Evolutionary conservation across 2,888 invertebrate species (phyloP), one percentile per base, ranked within the genome.

Genomic region (Parnassius smintheus): DNA sequence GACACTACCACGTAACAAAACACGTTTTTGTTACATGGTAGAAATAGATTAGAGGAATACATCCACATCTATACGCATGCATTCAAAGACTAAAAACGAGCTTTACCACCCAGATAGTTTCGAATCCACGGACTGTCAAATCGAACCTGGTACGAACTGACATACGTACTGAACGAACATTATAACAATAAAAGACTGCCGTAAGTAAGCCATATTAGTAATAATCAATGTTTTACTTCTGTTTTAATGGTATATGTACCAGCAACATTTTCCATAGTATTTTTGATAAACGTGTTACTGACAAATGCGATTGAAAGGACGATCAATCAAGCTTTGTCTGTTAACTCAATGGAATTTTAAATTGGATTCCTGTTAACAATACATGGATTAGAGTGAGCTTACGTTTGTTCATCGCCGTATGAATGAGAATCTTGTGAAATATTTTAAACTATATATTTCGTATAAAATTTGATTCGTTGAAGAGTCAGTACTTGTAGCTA

Each of bases 301-400:
- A 72, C 69, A 74, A 80, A 84, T 74, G 81, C 78, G 75, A 80
- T 83, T 84, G 79, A 83, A 85, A 76, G 75, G 74, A 77, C 80
- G 82, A 91, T 91, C 91, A 88, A 90, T 91, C 91, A 89, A 74
- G 87, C 88, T 89, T 86, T 85, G 87, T 84, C 83, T 77, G 83
- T 76, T 72, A 77, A 70, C 72, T 81, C 83, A 78, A 83, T 86
- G 81, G 85, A 86, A 83, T 88, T 89, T 90, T 85, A 91, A 91
- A 90, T 91, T 91, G 90, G 86, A 90, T 89, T 85, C 78, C 78
- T 78, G 83, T 83, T 84, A 83, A 91, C 91, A 91, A 91, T 91
- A 81, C 83, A 72, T 66, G 89, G 91, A 88, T 91, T 91, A 90
- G 80, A 77, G 70, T 70, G 78, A 72, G 73, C 70, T 76, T 77